These are phyloP conservation scores for Beaufortia kweichowensis DNA, from an alignment of 2,113 vertebrate species.

Conservation along the genomic window DNA sequence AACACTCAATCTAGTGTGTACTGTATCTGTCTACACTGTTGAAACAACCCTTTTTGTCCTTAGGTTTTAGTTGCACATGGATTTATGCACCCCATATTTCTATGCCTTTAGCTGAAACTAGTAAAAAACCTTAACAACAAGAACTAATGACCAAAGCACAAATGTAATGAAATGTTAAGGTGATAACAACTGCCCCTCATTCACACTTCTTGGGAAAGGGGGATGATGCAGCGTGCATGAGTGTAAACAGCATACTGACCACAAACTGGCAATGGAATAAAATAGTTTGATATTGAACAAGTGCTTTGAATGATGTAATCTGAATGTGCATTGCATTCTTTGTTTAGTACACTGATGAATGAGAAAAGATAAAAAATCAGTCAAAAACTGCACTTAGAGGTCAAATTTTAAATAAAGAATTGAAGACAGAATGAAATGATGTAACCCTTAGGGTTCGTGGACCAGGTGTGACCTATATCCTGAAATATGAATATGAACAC, in stretches of 20 bases:
- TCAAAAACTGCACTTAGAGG: background rate
- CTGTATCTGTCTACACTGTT: conserved; percentile 6
- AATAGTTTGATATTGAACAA: background rate
- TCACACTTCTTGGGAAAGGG: background rate
- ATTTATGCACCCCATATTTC: conserved; percentile 22
- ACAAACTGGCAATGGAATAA: conserved; percentile 17
- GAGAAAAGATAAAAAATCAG: background rate
- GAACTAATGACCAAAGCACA: conserved; percentile 48
- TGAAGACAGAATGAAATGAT: background rate
- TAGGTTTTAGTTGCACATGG: conserved; percentile 40
- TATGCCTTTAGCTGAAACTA: conserved; percentile 18
- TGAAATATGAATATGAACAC: conserved; percentile 13
- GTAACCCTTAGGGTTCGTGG: background rate
- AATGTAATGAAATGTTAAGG: conserved; percentile 53
- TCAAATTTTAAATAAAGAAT: background rate
- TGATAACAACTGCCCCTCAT: conserved; percentile 17
- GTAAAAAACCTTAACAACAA: conserved; percentile 14
- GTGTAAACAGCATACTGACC: conserved; percentile 37
- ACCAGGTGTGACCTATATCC: background rate
- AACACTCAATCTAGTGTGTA: conserved; percentile 37
- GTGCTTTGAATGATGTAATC: background rate
- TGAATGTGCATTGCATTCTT: conserved; percentile 1
- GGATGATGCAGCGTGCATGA: background rate
- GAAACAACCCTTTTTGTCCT: conserved; percentile 3
- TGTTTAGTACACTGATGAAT: background rate